These are phyloP conservation scores for Oceanodroma leucorhoa DNA, from an alignment of 2,797 vertebrate genomes.

Conservation along the genomic window DNA sequence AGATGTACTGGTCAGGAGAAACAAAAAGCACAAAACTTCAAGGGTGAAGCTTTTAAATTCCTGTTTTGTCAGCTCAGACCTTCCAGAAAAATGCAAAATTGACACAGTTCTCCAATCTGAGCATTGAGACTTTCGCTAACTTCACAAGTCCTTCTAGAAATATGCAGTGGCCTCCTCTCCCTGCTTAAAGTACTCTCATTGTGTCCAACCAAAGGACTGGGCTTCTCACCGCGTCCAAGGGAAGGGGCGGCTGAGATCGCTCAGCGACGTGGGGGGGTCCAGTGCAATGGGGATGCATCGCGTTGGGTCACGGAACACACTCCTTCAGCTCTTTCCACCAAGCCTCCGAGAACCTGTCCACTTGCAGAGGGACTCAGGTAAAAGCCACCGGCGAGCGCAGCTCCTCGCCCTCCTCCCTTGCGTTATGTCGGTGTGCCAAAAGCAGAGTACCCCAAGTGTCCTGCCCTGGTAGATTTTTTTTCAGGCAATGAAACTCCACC, in stretches of 20 bases:
- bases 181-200: background rate
- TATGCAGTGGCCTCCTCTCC: background rate
- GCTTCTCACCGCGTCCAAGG: accelerated
- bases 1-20: background rate
- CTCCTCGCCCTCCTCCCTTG: accelerated
- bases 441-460: background rate
- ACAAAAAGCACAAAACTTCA: background rate
- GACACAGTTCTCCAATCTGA: background rate
- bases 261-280: background rate
- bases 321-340: background rate
- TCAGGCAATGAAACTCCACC: background rate
- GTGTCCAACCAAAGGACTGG: background rate
- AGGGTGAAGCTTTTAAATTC: background rate
- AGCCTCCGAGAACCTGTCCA: background rate
- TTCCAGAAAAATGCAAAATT: constrained; percentile 5
- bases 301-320: accelerated
- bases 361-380: background rate
- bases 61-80: background rate
- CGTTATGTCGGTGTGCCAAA: accelerated
- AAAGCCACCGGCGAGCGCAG: background rate
- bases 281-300: accelerated
- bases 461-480: background rate
- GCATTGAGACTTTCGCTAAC: background rate
- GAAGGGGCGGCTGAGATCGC: background rate
- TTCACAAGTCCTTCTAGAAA: background rate